Conservation (phyloP, 2,888 invertebrate species). For the Oligia strigilis region DNA sequence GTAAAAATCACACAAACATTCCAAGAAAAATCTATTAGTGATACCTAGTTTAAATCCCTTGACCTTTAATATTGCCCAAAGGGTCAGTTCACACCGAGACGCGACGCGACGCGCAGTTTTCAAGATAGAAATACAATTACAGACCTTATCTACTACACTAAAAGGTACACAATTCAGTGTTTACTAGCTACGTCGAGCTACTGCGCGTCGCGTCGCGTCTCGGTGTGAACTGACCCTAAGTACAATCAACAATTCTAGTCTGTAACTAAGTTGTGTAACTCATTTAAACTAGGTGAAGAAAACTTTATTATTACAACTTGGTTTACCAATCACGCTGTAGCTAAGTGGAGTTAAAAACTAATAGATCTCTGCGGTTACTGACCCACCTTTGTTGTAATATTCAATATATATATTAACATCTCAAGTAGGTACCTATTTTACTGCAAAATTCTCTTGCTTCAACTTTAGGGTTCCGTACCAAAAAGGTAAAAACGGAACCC, state of each 20-base stretch:
- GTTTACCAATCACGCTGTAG: neutral
- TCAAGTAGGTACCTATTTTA: neutral
- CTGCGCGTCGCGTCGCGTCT: too few relatives aligned
- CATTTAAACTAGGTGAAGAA: slow-evolving; percentile 1
- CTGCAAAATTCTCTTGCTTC: too few relatives aligned
- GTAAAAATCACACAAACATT: neutral
- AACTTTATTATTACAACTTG: slow-evolving; percentile 25
- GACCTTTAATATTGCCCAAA: neutral
- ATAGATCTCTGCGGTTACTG: neutral
- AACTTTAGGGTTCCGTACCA: neutral
- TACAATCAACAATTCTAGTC: slow-evolving; percentile 2
- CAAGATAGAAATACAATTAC: too few relatives aligned
- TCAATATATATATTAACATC: neutral
- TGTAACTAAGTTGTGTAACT: slow-evolving; percentile 19
- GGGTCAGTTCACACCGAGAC: too few relatives aligned
- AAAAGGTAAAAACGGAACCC: too few relatives aligned
- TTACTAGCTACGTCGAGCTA: too few relatives aligned
- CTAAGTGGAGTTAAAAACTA: slow-evolving; percentile 8
- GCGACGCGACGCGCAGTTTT: too few relatives aligned
- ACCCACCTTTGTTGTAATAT: neutral
- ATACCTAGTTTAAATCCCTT: neutral
- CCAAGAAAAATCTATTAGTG: neutral
- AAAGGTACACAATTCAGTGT: too few relatives aligned
- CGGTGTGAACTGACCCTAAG: too few relatives aligned
- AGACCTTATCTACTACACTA: too few relatives aligned